Base-by-base conservation (phyloP, 2,888 invertebrate species). In the Idaea biselata region DNA sequence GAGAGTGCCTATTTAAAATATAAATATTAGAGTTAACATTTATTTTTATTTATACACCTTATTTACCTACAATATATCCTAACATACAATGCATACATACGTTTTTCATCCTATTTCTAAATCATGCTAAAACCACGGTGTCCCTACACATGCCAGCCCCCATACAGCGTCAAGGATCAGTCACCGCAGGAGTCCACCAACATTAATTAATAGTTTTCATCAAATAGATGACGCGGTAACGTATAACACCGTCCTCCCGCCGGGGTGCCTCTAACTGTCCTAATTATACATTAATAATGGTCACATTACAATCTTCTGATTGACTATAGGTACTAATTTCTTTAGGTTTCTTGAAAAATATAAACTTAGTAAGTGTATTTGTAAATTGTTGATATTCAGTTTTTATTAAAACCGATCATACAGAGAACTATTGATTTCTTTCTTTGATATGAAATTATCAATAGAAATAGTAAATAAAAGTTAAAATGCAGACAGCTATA, bases 141-240 rank as follows among this genome's bases (percentile, higher is more conserved):
- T 70, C 67, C 66, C 73, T 82, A 83, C 72, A 70, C 60, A 55
- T 62, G 17, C 58, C 59, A 33, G 68, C 72, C 84, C 81, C 80
- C 87, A 84, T 80, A 79, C 79, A 69, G 87, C 61, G 85, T 67
- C 63, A 73, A 78, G 81, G 82, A 81, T 77, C 76, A 70, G 61
- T 65, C 83, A 31, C 87, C 66, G 73, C 87, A 80, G 86, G 89
- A 76, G 73, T 74, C 72, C 81, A 65, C 73, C 77, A 76, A 70
- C 76, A 73, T 80, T 82, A 84, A 84, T 87, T 86, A 88, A 85
- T 81, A 84, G 74, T 79, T 82, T 80, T 78, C 78, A 80, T 76
- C 79, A 77, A 73, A 68, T 70, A 67, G 58, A 59, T 70, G 69
- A 77, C 78, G 79, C 79, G 78, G 78, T 69, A 64, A 75, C 70